A percentile compares a stretch with the other conserved stretches of the same genome.
Evolutionary conservation across 2,113 vertebrate species (phyloP).

Genomic region (Semnornis frantzii): DNA sequence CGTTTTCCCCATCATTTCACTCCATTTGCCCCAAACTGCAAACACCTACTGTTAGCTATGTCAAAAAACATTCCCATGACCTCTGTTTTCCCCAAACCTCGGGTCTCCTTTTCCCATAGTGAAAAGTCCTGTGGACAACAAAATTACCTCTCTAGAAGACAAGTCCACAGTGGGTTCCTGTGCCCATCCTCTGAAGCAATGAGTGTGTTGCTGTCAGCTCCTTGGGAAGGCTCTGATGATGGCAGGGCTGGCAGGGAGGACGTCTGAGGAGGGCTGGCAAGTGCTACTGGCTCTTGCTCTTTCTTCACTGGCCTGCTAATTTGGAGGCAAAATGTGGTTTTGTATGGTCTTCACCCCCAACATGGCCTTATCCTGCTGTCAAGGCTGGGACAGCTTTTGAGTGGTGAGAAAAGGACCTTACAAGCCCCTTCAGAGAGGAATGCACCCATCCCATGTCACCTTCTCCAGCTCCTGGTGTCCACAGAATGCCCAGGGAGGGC

Average conservation of each 20-base stretch:
- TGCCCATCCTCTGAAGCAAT: neutral
- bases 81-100: neutral
- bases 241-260: neutral
- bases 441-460: neutral
- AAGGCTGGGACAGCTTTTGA: neutral
- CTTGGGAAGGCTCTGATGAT: neutral
- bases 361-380: neutral
- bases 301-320: neutral
- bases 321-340: neutral
- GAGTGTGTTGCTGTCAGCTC: neutral
- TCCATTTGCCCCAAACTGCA: neutral
- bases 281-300: neutral
- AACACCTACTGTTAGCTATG: neutral
- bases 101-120: neutral
- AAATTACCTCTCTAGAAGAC: neutral
- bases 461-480: neutral
- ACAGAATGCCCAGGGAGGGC: neutral
- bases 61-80: neutral
- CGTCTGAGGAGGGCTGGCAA: neutral
- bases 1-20: neutral
- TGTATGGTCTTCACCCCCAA: neutral
- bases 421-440: neutral
- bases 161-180: rapidly evolving
- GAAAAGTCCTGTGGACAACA: neutral
- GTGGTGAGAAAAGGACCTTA: neutral